Evolutionary conservation across 2,113 vertebrate species (phyloP).

Genomic region (Grammomys dolichurus): DNA sequence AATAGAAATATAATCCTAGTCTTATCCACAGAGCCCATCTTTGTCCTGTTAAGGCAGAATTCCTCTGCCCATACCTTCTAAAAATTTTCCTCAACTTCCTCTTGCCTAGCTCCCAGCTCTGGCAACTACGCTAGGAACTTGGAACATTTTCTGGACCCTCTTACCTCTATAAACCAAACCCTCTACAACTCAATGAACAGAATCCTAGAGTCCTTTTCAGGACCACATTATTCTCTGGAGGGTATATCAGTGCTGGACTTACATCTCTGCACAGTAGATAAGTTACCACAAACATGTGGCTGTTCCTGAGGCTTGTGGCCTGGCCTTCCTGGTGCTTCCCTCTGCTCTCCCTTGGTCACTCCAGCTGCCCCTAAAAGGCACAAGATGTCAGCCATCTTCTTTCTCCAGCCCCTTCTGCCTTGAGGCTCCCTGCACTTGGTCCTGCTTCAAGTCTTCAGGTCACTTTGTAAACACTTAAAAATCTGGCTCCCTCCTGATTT

Average conservation of each 20-base stretch:
- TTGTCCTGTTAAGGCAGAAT: too few species aligned
- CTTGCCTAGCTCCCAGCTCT: background rate
- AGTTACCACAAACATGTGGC: background rate
- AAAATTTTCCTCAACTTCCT: background rate
- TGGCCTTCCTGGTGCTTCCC: background rate
- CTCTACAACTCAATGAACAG: background rate
- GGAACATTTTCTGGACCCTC: background rate
- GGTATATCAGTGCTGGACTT: background rate
- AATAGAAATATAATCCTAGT: background rate
- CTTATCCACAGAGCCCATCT: background rate
- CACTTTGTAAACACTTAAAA: background rate
- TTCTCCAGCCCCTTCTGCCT: background rate
- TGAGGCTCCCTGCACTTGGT: accelerated
- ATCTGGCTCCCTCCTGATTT: background rate
- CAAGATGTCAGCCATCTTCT: background rate
- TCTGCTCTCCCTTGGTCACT: background rate
- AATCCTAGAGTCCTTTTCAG: background rate
- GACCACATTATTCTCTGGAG: background rate
- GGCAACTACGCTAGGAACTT: background rate
- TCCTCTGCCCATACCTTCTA: background rate
- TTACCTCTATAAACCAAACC: background rate
- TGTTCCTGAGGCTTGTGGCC: background rate
- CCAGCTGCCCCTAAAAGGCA: background rate
- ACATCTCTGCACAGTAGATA: too few species aligned
- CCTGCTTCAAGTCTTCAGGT: accelerated